Conservation (phyloP, 2,888 invertebrate genomes). For the Nymphalis polychloros region DNA sequence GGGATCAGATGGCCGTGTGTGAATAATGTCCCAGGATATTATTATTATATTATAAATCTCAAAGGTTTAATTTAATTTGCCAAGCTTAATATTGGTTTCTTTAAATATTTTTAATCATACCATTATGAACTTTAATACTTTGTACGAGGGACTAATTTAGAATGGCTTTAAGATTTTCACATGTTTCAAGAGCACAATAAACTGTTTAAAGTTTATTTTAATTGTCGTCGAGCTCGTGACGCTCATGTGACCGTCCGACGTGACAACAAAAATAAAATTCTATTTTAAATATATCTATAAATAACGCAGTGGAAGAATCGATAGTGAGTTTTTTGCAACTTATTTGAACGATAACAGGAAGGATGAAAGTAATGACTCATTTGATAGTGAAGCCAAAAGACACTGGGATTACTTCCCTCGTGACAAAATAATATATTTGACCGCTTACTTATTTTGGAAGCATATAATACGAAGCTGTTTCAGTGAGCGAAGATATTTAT, state of each 20-base stretch:
- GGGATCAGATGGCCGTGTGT: no score
- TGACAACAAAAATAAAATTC: slow-evolving; percentile 10
- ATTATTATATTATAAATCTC: no score
- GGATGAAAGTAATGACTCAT: no score
- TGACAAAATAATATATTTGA: no score
- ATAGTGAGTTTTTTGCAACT: background rate
- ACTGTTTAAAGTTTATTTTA: slow-evolving; percentile 41
- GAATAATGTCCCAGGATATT: no score
- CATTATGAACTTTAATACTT: background rate
- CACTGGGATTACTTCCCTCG: no score
- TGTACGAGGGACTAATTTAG: background rate
- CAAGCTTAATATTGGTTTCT: background rate
- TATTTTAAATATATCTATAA: slow-evolving; percentile 16
- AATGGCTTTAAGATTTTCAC: background rate
- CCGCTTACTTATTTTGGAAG: no score
- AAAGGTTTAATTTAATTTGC: no score
- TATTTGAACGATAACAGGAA: background rate
- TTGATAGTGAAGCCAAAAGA: no score
- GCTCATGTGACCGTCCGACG: slow-evolving; percentile 37
- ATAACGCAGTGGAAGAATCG: slow-evolving; percentile 9
- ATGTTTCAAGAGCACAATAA: background rate
- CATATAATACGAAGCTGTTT: no score
- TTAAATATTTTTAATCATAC: background rate
- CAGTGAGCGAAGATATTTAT: no score
- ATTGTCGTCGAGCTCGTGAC: slow-evolving; percentile 39